These are phyloP conservation scores for Machimus atricapillus DNA, from an alignment of 2,888 invertebrate genomes.

Conservation along the genomic window DNA sequence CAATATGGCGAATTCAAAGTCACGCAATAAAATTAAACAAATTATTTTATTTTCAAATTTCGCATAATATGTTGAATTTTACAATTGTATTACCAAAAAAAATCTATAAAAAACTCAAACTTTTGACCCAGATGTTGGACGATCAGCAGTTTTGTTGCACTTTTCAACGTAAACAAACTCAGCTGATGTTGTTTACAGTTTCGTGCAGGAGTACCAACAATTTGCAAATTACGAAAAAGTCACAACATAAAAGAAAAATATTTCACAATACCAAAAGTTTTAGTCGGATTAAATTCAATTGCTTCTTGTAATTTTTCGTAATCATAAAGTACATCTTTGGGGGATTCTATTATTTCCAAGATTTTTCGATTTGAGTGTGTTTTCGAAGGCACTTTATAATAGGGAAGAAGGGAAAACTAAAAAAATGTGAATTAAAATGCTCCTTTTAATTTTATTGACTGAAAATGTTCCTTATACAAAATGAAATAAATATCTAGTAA, in stretches of 20 bases:
- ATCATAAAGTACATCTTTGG: too few species aligned
- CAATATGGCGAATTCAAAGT: not conserved
- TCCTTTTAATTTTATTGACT: too few species aligned
- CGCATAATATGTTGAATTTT: not conserved
- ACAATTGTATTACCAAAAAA: not conserved
- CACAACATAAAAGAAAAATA: not conserved
- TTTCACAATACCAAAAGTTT: not conserved
- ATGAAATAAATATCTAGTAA: too few species aligned
- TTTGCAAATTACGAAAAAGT: not conserved
- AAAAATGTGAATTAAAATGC: too few species aligned
- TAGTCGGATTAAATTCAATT: not conserved
- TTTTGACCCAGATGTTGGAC: not conserved
- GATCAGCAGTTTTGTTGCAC: not conserved
- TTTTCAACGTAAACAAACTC: not conserved
- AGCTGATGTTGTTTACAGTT: conserved; percentile 25
- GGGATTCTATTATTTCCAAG: too few species aligned
- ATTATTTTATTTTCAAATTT: not conserved
- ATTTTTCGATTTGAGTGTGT: too few species aligned
- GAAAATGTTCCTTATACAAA: too few species aligned
- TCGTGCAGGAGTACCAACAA: not conserved
- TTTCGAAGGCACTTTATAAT: too few species aligned
- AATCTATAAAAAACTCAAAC: not conserved
- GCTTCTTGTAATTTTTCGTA: too few species aligned
- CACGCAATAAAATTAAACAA: not conserved
- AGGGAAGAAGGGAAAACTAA: too few species aligned